Evolutionary conservation across 2,888 invertebrate genomes (phyloP).

Genomic region (Adelphocoris suturalis): DNA sequence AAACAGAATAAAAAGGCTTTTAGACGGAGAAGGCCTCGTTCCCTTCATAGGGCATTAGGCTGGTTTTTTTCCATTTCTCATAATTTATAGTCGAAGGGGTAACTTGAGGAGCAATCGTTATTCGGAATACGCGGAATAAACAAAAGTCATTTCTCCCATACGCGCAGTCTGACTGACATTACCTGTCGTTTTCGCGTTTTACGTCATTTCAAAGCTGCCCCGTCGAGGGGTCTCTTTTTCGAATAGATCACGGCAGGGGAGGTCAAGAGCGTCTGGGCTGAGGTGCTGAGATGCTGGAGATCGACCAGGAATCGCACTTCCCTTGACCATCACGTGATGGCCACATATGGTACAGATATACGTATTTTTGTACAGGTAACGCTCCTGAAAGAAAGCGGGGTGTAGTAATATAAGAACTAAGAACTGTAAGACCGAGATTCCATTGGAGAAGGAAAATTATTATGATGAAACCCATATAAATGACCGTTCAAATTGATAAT

Average conservation of each 20-base stretch:
- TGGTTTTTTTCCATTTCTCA: conserved; percentile 19
- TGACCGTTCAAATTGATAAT: no score
- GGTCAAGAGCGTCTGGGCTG: conserved; percentile 16
- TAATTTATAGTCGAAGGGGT: conserved; percentile 45
- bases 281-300: not conserved
- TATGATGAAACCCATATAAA: no score
- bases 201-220: conserved; percentile 33
- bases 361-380: no score
- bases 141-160: conserved; percentile 16
- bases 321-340: no score
- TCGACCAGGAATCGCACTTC: not conserved
- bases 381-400: no score
- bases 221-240: not conserved
- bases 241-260: conserved; percentile 12
- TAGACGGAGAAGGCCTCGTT: conserved; percentile 18
- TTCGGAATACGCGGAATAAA: conserved; percentile 59
- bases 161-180: conserved; percentile 50
- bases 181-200: conserved; percentile 47
- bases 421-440: no score
- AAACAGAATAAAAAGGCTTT: conserved; percentile 39
- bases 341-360: no score
- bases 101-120: conserved; percentile 52
- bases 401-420: no score
- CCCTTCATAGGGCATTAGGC: conserved; percentile 24
- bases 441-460: no score